Percentiles rank a stretch among this genome's conserved stretches.
These are phyloP conservation scores for Oxyruncus cristatus DNA, from an alignment of 2,113 vertebrate genomes.

Conservation along the genomic window DNA sequence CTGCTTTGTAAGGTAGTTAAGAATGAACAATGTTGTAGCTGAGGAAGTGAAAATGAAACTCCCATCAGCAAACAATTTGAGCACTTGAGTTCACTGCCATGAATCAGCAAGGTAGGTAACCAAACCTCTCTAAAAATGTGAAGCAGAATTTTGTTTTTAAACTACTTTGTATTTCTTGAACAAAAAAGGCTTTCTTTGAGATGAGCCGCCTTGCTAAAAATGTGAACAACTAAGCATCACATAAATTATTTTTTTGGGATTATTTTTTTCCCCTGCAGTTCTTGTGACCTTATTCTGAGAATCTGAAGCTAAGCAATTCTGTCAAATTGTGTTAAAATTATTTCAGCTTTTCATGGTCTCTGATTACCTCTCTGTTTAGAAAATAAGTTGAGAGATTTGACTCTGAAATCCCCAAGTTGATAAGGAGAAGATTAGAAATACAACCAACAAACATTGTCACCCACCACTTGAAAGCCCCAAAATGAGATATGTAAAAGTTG, in stretches of 20 bases:
- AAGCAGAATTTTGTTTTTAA: slow-evolving; percentile 41
- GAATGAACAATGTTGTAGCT: slow-evolving; percentile 21
- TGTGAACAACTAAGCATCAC: not conserved
- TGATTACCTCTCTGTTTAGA: not conserved
- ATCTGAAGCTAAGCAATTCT: not conserved
- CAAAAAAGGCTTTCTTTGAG: slow-evolving; percentile 29
- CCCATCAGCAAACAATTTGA: not conserved
- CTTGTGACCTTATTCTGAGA: not conserved
- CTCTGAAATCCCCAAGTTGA: not conserved
- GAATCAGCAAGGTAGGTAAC: not conserved
- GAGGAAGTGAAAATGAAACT: slow-evolving; percentile 24
- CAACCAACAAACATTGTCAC: not conserved
- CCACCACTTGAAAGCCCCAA: not conserved
- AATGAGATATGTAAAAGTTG: not conserved
- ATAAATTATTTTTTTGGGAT: not conserved
- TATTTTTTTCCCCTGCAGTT: not conserved
- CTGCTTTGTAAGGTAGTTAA: not conserved
- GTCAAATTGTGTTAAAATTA: not conserved
- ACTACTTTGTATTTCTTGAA: slow-evolving; percentile 7
- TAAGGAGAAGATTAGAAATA: not conserved
- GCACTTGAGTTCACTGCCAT: not conserved
- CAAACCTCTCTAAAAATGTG: slow-evolving; percentile 23
- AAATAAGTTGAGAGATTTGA: not conserved
- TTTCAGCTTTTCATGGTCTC: not conserved
- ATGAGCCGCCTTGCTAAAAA: slow-evolving; percentile 5